Base-by-base conservation (phyloP, 2,113 vertebrate genomes). In the Seriola quinqueradiata region DNA sequence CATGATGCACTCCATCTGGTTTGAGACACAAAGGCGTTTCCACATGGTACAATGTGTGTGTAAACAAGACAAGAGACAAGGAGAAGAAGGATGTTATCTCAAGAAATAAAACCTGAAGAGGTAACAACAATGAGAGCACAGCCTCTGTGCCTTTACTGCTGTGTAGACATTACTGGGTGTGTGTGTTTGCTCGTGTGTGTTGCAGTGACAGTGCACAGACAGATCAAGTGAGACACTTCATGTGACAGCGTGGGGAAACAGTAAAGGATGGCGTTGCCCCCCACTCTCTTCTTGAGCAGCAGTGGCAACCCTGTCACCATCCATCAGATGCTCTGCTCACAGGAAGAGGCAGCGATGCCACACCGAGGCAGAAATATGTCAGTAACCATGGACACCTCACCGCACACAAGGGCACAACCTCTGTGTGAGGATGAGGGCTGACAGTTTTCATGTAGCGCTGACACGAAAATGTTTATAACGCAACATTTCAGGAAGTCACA, bases 241-340 rank as follows among this genome's bases (percentile, higher is more conserved):
- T 54, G 40, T 71, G 67, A 80, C 75, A 77, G 36, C 4, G 50
- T 77, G 74, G 54, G 63, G 78, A 74, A 77, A 54, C 42, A 36
- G 4, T 81, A 75, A 91, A 83, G 72, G 46, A 86, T 85, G 65
- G 54, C 17, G 16, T 44, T 72, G 72, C 67, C 70, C 69, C 59
- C 57, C 50, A 44, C 63, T 59, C 76, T 87, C 81, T 88, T 88
- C 87, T 89, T 77, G 86, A 87, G 75, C 79, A 59, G 74, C 80
- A 64, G 77, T 61, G 59, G 55, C 66, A 71, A 69, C 78, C 70
- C 44, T 82, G 75, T 77, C 80, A 64, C 61, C 84, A 91, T 94
- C 87, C 57, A 88, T 94, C 91, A 92, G 44, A 19, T 60, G 50
- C 71, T 84, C 59, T 19, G 72, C 88, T 88, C 85, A 87, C 79